Percentiles rank a stretch among this genome's conserved stretches.
Conservation (phyloP, 2,113 vertebrate species). For the Apus apus region DNA sequence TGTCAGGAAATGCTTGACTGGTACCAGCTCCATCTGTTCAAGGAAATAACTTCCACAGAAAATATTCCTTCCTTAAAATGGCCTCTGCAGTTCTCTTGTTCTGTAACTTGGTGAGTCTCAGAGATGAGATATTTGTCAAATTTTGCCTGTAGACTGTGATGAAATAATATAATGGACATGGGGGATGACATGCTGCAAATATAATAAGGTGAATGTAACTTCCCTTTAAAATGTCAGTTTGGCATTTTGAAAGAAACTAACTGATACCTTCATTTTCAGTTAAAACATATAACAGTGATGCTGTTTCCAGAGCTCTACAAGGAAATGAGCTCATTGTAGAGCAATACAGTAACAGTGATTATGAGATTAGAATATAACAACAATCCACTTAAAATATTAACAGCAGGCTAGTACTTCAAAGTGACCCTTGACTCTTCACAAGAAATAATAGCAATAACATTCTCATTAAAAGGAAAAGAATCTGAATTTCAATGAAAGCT, state of each 20-base stretch:
- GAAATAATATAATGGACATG: neutral
- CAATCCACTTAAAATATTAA: constrained; percentile 51
- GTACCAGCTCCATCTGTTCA: constrained; percentile 16
- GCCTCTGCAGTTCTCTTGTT: neutral
- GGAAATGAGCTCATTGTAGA: neutral
- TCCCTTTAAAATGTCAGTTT: constrained; percentile 13
- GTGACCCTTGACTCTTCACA: constrained; percentile 21
- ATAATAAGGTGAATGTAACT: neutral
- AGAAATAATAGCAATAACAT: neutral
- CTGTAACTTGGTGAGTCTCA: neutral
- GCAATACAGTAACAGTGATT: neutral
- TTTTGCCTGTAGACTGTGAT: neutral
- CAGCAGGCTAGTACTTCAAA: constrained; percentile 16
- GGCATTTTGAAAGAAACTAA: neutral
- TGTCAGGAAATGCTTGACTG: neutral
- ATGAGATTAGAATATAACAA: constrained; percentile 19
- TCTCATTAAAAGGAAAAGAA: neutral
- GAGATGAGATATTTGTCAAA: neutral
- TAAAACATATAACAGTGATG: neutral
- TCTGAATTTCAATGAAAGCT: neutral
- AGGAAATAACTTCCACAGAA: constrained; percentile 10
- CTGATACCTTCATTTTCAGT: neutral
- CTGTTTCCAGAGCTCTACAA: neutral
- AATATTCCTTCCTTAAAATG: constrained; percentile 39
- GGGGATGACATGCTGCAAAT: neutral